A percentile compares a stretch with the other conserved stretches of the same genome.
Conservation (phyloP, 1,140 invertebrate species). For the Drosophila nasuta region DNA sequence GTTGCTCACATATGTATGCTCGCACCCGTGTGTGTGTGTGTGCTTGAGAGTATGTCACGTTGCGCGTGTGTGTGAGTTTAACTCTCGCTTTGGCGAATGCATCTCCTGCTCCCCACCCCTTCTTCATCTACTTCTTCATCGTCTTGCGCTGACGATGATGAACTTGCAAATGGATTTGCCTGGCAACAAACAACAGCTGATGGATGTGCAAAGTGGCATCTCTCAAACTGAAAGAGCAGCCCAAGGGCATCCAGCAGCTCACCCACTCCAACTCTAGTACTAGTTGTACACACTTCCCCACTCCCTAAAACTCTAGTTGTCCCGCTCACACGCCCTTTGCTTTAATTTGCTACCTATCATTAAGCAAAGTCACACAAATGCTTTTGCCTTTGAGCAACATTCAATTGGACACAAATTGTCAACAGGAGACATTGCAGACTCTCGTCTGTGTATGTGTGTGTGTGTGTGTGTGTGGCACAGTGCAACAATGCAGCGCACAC, state of each 20-base stretch:
- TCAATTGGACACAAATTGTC: conserved; percentile 41
- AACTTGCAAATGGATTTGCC: conserved; percentile 53
- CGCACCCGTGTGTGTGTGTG: conserved; percentile 8
- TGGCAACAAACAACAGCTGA: conserved; percentile 40
- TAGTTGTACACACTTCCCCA: not conserved
- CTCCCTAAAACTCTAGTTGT: not conserved
- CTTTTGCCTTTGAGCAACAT: conserved; percentile 27
- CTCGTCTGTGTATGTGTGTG: not conserved
- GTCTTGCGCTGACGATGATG: conserved; percentile 27
- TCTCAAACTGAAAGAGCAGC: conserved; percentile 10
- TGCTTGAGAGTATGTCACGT: conserved; percentile 10
- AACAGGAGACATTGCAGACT: conserved; percentile 20
- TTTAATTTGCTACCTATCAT: conserved; percentile 52
- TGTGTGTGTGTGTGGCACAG: too few relatives aligned
- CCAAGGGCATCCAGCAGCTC: conserved; percentile 18
- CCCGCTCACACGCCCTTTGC: conserved; percentile 7
- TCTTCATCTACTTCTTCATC: too few relatives aligned
- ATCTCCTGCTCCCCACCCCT: conserved; percentile 17
- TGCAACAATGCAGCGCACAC: conserved; percentile 14
- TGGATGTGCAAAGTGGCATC: conserved; percentile 10
- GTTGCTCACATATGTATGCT: conserved; percentile 8
- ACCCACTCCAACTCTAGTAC: not conserved
- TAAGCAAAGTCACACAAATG: conserved; percentile 36
- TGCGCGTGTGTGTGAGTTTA: conserved; percentile 26
- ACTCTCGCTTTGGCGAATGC: conserved; percentile 38